A percentile compares a stretch with the other conserved stretches of the same genome.
Evolutionary conservation across 2,797 vertebrate genomes (phyloP).

Genomic region (Adelosebastes latens): DNA sequence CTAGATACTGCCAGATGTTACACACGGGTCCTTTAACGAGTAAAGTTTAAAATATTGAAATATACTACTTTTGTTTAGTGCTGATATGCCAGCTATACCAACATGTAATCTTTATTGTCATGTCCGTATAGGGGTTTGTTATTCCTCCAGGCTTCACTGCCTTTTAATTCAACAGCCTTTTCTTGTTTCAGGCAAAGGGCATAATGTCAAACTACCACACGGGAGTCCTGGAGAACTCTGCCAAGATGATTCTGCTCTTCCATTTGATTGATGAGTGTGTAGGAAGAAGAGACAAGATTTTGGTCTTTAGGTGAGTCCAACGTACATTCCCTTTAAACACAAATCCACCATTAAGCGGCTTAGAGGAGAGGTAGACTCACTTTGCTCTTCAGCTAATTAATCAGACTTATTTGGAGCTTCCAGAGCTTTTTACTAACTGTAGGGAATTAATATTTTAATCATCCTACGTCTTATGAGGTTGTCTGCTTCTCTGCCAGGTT

Average conservation of each 20-base stretch:
- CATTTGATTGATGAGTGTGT: conserved; percentile 96
- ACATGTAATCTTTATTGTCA: neutral
- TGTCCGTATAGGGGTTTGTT: neutral
- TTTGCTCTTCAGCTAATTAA: conserved; percentile 18
- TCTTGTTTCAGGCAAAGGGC: conserved; percentile 90
- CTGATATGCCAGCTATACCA: neutral
- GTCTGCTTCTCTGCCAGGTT: neutral
- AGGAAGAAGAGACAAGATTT: conserved; percentile 92
- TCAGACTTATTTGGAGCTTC: neutral
- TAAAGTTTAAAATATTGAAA: neutral
- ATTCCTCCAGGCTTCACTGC: neutral
- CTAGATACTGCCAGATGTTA: too few species aligned
- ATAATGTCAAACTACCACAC: conserved; percentile 92
- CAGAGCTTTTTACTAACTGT: neutral
- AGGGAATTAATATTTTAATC: neutral
- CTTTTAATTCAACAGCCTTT: neutral
- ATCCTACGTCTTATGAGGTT: neutral
- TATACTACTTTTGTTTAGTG: neutral
- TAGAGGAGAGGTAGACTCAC: conserved; percentile 2
- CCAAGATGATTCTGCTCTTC: conserved; percentile 98
- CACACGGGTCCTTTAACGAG: too few species aligned
- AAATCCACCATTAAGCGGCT: conserved; percentile 28
- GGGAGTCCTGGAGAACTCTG: conserved; percentile 94
- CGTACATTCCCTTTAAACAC: neutral
- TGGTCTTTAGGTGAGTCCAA: conserved; percentile 92